phyloP scores from a whole-genome alignment of 1,140 invertebrate species.

The Polypedilum pembai region DNA sequence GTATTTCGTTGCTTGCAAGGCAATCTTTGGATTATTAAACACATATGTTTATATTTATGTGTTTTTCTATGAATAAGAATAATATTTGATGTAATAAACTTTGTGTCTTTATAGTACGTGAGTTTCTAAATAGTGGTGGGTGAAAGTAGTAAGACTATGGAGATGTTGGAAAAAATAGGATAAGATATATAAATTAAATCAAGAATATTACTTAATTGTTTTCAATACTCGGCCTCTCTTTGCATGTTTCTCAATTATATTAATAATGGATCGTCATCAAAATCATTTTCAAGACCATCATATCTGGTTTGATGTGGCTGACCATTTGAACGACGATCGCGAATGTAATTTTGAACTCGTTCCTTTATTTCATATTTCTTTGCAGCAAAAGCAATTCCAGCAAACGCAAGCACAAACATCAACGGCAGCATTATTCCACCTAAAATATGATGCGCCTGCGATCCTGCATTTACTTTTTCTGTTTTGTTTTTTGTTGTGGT shows the following conservation, averaged over 20 bases:
- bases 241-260: background rate
- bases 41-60: no score
- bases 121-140: no score
- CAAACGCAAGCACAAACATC: background rate
- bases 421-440: background rate
- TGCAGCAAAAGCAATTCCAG: background rate
- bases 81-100: no score
- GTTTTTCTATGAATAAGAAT: no score
- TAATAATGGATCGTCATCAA: slow-evolving; percentile 22
- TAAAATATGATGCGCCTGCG: background rate
- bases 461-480: background rate
- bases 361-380: background rate
- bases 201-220: no score
- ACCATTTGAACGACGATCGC: background rate
- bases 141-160: no score
- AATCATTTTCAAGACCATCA: slow-evolving; percentile 24
- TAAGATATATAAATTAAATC: no score
- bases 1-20: slow-evolving; percentile 9
- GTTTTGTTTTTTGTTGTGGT: background rate
- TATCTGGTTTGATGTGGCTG: background rate
- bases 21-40: background rate
- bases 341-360: background rate
- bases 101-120: no score
- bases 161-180: no score
- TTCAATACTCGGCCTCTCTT: no score